Conservation (phyloP, 2,888 invertebrate genomes). For the Operophtera brumata region DNA sequence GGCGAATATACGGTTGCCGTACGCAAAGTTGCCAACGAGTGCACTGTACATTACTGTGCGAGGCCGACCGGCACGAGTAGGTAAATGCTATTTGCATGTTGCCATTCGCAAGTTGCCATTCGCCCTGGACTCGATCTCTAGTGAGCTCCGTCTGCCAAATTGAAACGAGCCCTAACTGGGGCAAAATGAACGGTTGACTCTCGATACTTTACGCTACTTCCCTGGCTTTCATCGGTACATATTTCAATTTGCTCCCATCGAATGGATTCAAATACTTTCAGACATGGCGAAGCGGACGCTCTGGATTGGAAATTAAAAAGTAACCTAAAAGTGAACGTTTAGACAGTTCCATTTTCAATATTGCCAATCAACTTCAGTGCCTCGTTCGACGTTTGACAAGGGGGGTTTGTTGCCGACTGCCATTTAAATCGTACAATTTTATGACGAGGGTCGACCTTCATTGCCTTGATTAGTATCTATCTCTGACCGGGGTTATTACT, state of each 20-base stretch:
- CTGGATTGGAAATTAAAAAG: conserved; percentile 57
- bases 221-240: conserved; percentile 37
- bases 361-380: conserved; percentile 61
- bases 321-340: conserved; percentile 55
- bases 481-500: conserved; percentile 37
- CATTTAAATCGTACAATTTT: conserved; percentile 62
- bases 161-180: conserved; percentile 62
- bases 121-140: conserved; percentile 52
- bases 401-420: conserved; percentile 45
- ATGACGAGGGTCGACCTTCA: conserved; percentile 54
- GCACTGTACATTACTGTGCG: conserved; percentile 52
- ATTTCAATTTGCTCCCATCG: conserved; percentile 42
- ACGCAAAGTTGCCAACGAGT: conserved; percentile 48
- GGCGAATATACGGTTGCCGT: conserved; percentile 38
- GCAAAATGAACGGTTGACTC: conserved; percentile 58
- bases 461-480: conserved; percentile 49
- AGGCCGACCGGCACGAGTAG: conserved; percentile 52
- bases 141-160: conserved; percentile 66
- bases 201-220: conserved; percentile 51
- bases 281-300: conserved; percentile 41
- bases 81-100: conserved; percentile 72
- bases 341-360: conserved; percentile 63
- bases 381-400: conserved; percentile 55
- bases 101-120: conserved; percentile 69
- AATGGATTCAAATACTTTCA: conserved; percentile 41